Evolutionary conservation across 2,113 vertebrate species (phyloP), one percentile per base, ranked within the genome.

Genomic region (Catharus bicknelli): DNA sequence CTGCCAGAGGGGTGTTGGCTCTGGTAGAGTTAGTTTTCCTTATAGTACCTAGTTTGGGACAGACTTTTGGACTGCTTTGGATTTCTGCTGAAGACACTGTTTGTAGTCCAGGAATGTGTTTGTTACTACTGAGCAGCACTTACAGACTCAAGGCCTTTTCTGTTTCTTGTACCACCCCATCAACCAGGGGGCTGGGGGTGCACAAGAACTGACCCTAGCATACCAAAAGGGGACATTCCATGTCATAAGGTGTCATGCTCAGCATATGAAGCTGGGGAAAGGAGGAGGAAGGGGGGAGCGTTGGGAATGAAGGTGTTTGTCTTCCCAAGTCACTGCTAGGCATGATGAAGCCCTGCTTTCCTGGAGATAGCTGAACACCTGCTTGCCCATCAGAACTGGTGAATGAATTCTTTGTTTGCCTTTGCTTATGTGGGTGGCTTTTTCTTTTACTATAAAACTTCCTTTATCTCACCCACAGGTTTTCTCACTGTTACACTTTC

Each of bases 131-230:
- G 34, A 55, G 21, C 40, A 55, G 34, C 8, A 21, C 26, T 76
- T 55, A 18, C 4, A 16, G 16, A 68, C 25, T 27, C 42, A 50
- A 42, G 34, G 26, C 26, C 11, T 50, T 62, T 62, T 55, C 47
- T 82, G 29, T 16, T 68, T 42, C 62, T 82, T 6, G 2, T 61
- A 22, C n/a, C 20, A 48, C 11, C 20, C 20, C 62, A 54, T 45
- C 29, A 61, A 16, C 0, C 0, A 48, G 34, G 30, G 34, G 13
- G 14, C 29, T 26, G 29, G 11, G 9, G 4, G 1, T 68, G 14
- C 30, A 19, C 34, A 48, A 23, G 34, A 42, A 30, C 26, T 36
- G 42, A 55, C 25, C 34, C 40, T 30, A 69, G 0, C 5, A 4
- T 22, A 40, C 29, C n/a, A 38, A 17, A 81, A 53, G n/a, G n/a